A percentile compares a stretch with the other conserved stretches of the same genome.
These are phyloP conservation scores for Apodemus speciosus DNA, from an alignment of 2,113 vertebrate species.

Conservation along the genomic window DNA sequence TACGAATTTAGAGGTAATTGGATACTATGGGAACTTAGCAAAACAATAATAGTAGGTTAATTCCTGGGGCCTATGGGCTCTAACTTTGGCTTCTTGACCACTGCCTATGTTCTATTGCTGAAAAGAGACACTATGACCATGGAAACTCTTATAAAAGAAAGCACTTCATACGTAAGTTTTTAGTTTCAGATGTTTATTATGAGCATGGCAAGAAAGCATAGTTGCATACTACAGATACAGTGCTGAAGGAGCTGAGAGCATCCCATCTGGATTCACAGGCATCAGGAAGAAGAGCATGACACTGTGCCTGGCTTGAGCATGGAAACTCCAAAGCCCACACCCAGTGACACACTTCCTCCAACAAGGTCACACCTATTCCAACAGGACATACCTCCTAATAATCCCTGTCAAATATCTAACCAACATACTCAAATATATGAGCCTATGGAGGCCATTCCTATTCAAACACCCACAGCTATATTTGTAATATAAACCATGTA, in stretches of 20 bases:
- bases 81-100: neutral
- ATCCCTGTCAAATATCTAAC: neutral
- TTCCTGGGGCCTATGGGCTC: neutral
- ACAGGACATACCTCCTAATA: neutral
- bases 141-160: neutral
- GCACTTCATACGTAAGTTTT: neutral
- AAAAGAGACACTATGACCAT: neutral
- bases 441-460: neutral
- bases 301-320: neutral
- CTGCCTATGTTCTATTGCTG: neutral
- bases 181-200: neutral
- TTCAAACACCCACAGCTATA: neutral
- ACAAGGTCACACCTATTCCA: neutral
- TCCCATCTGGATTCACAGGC: neutral
- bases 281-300: neutral
- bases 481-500: neutral
- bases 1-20: neutral
- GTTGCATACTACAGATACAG: neutral
- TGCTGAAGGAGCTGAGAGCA: neutral
- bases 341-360: neutral
- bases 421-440: neutral
- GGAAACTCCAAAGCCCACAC: neutral
- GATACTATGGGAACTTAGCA: neutral
- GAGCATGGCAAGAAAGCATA: neutral
- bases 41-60: neutral